phyloP scores from a whole-genome alignment of 2,113 vertebrate species.

The Scatophagus argus region DNA sequence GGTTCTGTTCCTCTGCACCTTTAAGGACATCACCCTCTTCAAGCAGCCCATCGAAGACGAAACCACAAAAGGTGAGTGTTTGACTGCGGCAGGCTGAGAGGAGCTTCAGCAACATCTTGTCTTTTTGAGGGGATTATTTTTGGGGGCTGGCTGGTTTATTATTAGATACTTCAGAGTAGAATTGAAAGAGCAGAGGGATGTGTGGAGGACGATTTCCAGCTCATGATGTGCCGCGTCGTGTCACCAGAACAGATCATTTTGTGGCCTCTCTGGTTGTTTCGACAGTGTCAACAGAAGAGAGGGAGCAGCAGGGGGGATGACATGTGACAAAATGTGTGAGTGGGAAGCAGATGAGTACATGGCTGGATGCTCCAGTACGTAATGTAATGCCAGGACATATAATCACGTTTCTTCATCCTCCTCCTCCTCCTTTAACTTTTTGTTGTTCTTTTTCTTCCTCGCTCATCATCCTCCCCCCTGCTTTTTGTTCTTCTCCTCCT shows the following conservation, averaged over 20 bases:
- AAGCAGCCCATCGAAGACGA: constrained; percentile 98
- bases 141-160: not conserved
- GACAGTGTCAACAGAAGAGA: not conserved
- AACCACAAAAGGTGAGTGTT: constrained; percentile 90
- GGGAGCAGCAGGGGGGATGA: not conserved
- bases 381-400: not conserved
- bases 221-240: constrained; percentile 4
- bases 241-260: not conserved
- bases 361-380: constrained; percentile 5
- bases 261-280: not conserved
- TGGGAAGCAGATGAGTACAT: constrained; percentile 8
- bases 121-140: not conserved
- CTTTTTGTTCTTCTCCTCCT: too few species aligned
- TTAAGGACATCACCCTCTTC: constrained; percentile 98
- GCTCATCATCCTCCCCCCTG: not conserved
- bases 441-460: not conserved
- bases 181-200: not conserved
- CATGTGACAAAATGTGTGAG: constrained; percentile 22
- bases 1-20: constrained; percentile 97
- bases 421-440: not conserved
- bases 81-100: not conserved
- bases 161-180: not conserved
- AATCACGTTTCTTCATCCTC: not conserved
- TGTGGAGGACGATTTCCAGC: not conserved
- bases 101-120: not conserved